phyloP scores from a whole-genome alignment of 2,888 invertebrate genomes.

The Cenopis cana region DNA sequence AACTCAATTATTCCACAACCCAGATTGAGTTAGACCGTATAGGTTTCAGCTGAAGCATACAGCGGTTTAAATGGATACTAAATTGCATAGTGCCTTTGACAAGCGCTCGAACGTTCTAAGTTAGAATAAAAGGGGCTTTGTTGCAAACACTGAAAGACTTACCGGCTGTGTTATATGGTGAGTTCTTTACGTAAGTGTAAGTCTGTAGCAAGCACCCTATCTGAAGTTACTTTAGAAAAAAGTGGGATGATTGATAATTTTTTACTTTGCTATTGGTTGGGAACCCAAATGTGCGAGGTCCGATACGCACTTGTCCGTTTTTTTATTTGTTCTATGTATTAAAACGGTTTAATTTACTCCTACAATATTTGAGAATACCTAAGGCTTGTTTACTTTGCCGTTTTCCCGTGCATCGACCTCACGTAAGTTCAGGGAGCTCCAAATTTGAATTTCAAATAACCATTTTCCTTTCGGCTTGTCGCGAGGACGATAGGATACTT shows the following conservation, averaged over 20 bases:
- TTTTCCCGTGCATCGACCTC: slow-evolving; percentile 21
- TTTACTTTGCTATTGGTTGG: too few species aligned
- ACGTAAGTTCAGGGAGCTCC: not conserved
- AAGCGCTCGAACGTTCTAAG: not conserved
- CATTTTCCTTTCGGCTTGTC: slow-evolving; percentile 6
- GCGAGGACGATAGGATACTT: slow-evolving; percentile 10
- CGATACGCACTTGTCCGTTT: too few species aligned
- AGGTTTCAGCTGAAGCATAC: not conserved
- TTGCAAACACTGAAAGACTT: not conserved
- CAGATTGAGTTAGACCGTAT: slow-evolving; percentile 1
- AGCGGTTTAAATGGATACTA: slow-evolving; percentile 4
- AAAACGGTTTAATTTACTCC: not conserved
- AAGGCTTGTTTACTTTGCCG: not conserved
- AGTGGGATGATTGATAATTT: too few species aligned
- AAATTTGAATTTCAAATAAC: slow-evolving; percentile 26
- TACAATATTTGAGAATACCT: not conserved
- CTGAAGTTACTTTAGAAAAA: too few species aligned
- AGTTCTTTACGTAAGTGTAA: not conserved
- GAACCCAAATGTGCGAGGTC: too few species aligned
- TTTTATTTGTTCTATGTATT: too few species aligned
- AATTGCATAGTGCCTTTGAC: slow-evolving; percentile 20
- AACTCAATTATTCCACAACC: slow-evolving; percentile 22
- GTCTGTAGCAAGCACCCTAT: too few species aligned
- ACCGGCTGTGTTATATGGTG: not conserved
- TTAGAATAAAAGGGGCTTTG: slow-evolving; percentile 8